Evolutionary conservation across 1,140 invertebrate genomes (phyloP).

Genomic region (Ooceraea biroi): DNA sequence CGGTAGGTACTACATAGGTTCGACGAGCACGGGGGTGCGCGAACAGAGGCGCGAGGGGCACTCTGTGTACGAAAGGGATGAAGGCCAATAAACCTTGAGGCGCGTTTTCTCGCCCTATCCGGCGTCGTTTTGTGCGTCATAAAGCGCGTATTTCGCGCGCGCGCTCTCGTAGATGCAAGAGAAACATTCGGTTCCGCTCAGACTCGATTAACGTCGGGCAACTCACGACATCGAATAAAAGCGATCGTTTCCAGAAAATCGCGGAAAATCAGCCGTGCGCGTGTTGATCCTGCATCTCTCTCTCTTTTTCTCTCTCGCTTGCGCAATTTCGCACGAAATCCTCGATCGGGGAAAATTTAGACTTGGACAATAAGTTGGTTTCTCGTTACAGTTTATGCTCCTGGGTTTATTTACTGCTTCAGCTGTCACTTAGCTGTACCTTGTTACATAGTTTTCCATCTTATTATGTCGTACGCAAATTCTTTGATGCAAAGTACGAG

Average conservation of each 20-base stretch:
- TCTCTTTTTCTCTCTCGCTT: background rate
- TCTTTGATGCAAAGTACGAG: no score
- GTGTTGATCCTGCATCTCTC: background rate
- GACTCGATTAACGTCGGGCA: constrained; percentile 1
- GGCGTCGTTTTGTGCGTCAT: constrained; percentile 31
- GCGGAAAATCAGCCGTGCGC: background rate
- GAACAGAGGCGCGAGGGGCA: background rate
- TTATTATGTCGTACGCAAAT: no score
- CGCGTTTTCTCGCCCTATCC: constrained; percentile 44
- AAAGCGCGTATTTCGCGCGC: constrained; percentile 28
- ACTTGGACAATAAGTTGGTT: no score
- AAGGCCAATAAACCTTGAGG: constrained; percentile 51
- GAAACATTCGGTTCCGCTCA: background rate
- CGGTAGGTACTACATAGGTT: constrained; percentile 20
- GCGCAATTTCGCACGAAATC: background rate
- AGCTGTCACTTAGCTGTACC: no score
- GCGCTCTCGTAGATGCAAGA: constrained; percentile 19
- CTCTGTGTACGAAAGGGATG: constrained; percentile 54
- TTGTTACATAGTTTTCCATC: no score
- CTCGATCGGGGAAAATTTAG: background rate
- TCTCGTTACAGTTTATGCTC: no score
- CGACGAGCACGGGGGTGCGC: background rate
- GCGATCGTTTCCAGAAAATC: background rate
- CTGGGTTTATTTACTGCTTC: no score
- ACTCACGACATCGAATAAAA: background rate